Base-by-base conservation (phyloP, 1,140 invertebrate genomes). In the Carposina sasakii region DNA sequence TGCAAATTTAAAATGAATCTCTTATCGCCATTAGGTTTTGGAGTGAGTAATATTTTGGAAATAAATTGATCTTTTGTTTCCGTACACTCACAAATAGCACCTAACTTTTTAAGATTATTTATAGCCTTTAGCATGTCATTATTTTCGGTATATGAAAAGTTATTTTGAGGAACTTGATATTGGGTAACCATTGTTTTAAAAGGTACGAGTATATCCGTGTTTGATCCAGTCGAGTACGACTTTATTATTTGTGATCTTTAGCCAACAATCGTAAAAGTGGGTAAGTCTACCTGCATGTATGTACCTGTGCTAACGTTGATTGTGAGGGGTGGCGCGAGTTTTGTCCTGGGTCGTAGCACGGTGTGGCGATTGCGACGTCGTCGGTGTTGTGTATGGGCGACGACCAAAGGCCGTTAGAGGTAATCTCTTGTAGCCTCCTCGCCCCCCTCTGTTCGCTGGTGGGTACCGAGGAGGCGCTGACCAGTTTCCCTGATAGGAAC, bases 221-320 rank as follows among this genome's bases (percentile, higher is more conserved):
- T 16, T 40, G 13, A 67, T 55, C 59, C 59, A 68, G 12, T 48
- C 28, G 6, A 63, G 31, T n/a, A 65, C 22, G 5, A 42, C 13
- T 0, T 9, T 2, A 21, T 65, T 60, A 5, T 41, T 26, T 1
- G 62, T 69, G 6, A 69, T 43, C 3, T 36, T 40, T 5, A 22
- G 8, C 63, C 66, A 66, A 41, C 62, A 65, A 36, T 63, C 34
- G 47, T 57, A 61, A 60, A 60, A 63, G 8, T 46, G 22, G 0
- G 21, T 22, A 21, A 69, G 20, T 52, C 60, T 48, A 15, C 63
- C 67, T 23, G 19, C 16, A 21, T 34, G 31, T 34, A 34, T n/a
- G 43, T 45, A 45, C 43, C 19, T 45, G 16, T 2, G 13, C 13
- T 34, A 34, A 4, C 13, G 15, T 34, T 34, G 20, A 19, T 33